Conservation (phyloP, 2,888 invertebrate species). For the Orthosia cruda region DNA sequence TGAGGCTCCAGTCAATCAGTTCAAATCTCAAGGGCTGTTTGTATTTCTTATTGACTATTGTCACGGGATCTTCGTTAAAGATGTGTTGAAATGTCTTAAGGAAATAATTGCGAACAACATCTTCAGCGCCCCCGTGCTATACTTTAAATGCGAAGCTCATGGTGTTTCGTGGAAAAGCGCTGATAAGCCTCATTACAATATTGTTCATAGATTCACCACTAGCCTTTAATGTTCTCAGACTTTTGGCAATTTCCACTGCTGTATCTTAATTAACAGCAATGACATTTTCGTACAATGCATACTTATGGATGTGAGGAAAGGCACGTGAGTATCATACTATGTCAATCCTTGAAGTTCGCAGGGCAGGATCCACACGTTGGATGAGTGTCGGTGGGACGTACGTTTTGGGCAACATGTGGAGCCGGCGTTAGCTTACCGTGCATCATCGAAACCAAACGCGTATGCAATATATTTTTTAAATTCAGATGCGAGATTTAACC, state of each 20-base stretch:
- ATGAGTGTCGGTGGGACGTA: no score
- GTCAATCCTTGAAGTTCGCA: no score
- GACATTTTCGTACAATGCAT: constrained; percentile 64
- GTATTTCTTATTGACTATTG: constrained; percentile 65
- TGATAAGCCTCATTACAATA: constrained; percentile 57
- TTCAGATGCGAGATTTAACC: no score
- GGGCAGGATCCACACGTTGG: no score
- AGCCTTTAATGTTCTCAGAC: no score
- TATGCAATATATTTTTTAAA: no score
- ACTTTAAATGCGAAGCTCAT: constrained; percentile 70
- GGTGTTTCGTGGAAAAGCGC: constrained; percentile 53
- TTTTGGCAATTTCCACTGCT: no score
- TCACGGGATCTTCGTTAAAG: constrained; percentile 60
- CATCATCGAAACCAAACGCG: no score
- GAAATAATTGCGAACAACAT: constrained; percentile 67
- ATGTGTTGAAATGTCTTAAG: constrained; percentile 37
- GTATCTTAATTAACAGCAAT: constrained; percentile 55
- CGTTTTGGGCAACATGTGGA: no score
- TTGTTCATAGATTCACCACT: constrained; percentile 37
- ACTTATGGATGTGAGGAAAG: constrained; percentile 39
- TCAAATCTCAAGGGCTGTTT: constrained; percentile 29
- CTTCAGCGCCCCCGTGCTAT: constrained; percentile 60
- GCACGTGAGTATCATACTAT: no score
- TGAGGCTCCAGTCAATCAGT: no score
- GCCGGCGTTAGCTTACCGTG: no score